Conservation (phyloP, 1,140 invertebrate species). For the Calycopis cecrops region DNA sequence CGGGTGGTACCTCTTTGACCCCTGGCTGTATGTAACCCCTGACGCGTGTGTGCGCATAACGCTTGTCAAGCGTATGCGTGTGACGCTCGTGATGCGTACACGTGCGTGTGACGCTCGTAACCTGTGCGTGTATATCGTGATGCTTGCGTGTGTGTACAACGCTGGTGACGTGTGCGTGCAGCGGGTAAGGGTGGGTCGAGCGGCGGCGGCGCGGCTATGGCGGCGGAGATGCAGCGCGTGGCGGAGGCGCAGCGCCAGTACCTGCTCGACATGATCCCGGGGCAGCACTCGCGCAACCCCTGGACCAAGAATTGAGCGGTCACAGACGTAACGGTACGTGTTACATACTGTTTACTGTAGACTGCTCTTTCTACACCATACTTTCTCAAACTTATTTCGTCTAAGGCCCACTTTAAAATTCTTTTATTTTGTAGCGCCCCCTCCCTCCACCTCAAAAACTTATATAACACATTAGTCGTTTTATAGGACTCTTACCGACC, state of each 20-base stretch:
- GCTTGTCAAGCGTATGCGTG: neutral
- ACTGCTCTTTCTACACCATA: no score
- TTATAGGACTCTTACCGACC: no score
- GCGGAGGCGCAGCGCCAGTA: slow-evolving; percentile 96
- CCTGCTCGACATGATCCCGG: slow-evolving; percentile 95
- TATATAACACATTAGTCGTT: no score
- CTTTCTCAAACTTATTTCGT: no score
- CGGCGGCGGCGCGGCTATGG: slow-evolving; percentile 74
- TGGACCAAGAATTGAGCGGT: slow-evolving; percentile 58
- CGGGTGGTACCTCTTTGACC: no score
- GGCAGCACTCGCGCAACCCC: slow-evolving; percentile 56
- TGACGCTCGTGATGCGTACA: slow-evolving; percentile 11
- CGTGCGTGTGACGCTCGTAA: neutral
- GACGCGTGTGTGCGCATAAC: slow-evolving; percentile 10
- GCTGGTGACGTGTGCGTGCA: slow-evolving; percentile 25
- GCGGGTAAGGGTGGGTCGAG: slow-evolving; percentile 49
- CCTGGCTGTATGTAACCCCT: slow-evolving; percentile 5
- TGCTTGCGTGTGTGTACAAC: neutral
- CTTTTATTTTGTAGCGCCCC: no score
- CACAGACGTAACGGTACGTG: neutral
- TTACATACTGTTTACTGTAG: no score
- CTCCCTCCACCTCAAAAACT: no score
- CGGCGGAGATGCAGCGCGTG: slow-evolving; percentile 86
- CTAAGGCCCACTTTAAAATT: no score
- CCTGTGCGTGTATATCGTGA: slow-evolving; percentile 9